Conservation (phyloP, 1,140 invertebrate species). For the Geopemphigus sp. region DNA sequence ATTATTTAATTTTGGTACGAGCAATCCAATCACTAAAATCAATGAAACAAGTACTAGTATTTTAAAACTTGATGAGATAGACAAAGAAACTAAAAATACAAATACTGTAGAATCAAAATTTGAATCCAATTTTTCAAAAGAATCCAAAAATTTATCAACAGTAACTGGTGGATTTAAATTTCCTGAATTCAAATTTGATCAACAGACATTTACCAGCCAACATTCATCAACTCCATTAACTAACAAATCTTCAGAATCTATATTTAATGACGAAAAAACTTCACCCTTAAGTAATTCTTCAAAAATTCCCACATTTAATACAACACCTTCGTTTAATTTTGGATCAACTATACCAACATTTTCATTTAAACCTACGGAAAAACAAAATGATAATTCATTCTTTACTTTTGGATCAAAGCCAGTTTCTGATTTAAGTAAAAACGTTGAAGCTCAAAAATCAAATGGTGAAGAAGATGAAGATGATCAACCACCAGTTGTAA, state of each 20-base stretch:
- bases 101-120: background rate
- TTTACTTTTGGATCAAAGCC: slow-evolving; percentile 27
- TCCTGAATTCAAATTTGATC: slow-evolving; percentile 11
- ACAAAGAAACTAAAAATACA: background rate
- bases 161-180: slow-evolving; percentile 14
- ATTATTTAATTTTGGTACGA: slow-evolving; percentile 19
- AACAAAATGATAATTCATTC: slow-evolving; percentile 17
- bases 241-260: background rate
- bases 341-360: background rate
- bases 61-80: background rate
- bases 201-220: background rate
- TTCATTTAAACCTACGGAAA: slow-evolving; percentile 15
- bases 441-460: background rate
- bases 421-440: background rate
- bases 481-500: slow-evolving; percentile 30
- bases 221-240: background rate
- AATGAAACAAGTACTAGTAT: background rate
- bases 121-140: background rate
- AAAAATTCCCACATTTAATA: background rate
- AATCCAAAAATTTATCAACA: background rate
- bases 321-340: slow-evolving; percentile 35
- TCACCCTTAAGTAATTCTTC: background rate
- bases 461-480: slow-evolving; percentile 11
- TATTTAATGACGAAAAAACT: background rate
- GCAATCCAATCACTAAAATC: background rate